Percentiles rank a stretch among this genome's conserved stretches.
Conservation (phyloP, 2,797 vertebrate species). For the Nannoperca australis region DNA sequence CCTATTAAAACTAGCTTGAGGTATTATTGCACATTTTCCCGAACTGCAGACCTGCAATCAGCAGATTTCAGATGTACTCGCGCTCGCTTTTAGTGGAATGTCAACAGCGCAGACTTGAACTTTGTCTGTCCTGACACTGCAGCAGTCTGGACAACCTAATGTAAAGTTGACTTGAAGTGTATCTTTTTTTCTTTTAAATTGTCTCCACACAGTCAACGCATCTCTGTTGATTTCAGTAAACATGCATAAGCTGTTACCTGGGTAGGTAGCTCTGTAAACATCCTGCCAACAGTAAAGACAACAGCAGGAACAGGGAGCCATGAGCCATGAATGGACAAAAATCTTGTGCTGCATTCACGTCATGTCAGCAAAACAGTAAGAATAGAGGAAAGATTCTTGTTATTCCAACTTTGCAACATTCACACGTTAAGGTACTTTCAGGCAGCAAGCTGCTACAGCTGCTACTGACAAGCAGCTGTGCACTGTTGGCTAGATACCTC, state of each 20-base stretch:
- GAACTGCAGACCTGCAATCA: constrained; percentile 59
- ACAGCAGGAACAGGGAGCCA: constrained; percentile 35
- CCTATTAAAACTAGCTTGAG: constrained; percentile 73
- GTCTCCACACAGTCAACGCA: constrained; percentile 30
- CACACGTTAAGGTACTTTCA: not conserved
- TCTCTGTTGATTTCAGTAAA: constrained; percentile 61
- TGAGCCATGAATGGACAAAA: constrained; percentile 22
- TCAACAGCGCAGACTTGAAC: constrained; percentile 39
- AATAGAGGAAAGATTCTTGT: not conserved
- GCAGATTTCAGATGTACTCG: constrained; percentile 49
- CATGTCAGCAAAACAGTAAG: constrained; percentile 12
- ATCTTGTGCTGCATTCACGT: constrained; percentile 48
- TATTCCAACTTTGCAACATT: not conserved
- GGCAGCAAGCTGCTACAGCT: constrained; percentile 1
- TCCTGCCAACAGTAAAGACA: constrained; percentile 51
- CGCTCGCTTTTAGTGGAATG: constrained; percentile 59
- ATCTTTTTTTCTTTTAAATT: constrained; percentile 20
- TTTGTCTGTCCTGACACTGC: constrained; percentile 16
- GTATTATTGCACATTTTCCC: constrained; percentile 81
- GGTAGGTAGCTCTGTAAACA: constrained; percentile 71
- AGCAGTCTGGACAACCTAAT: constrained; percentile 27
- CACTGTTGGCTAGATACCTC: not conserved
- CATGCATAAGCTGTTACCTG: constrained; percentile 61
- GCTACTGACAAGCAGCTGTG: not conserved
- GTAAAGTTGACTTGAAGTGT: constrained; percentile 23